Conservation (phyloP, 1,140 invertebrate genomes). For the Drosophila saltans region DNA sequence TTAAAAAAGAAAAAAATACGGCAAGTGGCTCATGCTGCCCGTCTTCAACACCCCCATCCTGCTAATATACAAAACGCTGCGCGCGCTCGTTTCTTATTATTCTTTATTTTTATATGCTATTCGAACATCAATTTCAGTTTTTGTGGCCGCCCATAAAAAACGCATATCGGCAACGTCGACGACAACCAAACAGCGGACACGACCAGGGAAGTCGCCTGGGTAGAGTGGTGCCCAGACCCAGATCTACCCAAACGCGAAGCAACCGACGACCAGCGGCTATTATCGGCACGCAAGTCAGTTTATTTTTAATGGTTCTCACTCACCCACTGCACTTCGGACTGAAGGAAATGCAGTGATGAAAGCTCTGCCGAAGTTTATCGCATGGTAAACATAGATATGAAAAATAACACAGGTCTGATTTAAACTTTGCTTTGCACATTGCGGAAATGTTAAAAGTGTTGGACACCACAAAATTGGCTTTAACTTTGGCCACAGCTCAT, state of each 20-base stretch:
- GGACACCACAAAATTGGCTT: constrained; percentile 60
- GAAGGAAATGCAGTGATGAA: constrained; percentile 53
- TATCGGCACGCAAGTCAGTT: constrained; percentile 83
- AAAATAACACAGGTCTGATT: constrained; percentile 31
- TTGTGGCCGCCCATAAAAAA: constrained; percentile 81
- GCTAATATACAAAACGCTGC: constrained; percentile 78
- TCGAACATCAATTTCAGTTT: constrained; percentile 81
- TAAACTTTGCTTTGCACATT: constrained; percentile 48
- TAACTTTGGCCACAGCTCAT: background rate
- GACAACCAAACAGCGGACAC: constrained; percentile 33
- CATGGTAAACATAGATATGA: constrained; percentile 66
- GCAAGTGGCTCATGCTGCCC: constrained; percentile 39
- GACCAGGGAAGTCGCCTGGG: constrained; percentile 24
- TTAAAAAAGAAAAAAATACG: constrained; percentile 17
- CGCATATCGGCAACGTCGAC: constrained; percentile 66
- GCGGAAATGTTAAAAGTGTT: constrained; percentile 76
- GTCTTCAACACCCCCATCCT: background rate
- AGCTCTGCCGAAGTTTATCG: constrained; percentile 65
- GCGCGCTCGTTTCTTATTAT: constrained; percentile 80
- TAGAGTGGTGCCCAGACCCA: no score
- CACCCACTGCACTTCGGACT: constrained; percentile 61
- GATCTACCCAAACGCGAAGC: constrained; percentile 16
- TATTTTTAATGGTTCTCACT: constrained; percentile 83
- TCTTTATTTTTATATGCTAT: constrained; percentile 80
- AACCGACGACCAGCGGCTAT: constrained; percentile 59